Percentiles rank a stretch among this genome's conserved stretches.
phyloP scores from a whole-genome alignment of 1,140 invertebrate species.

The Amphibalanus amphitrite region DNA sequence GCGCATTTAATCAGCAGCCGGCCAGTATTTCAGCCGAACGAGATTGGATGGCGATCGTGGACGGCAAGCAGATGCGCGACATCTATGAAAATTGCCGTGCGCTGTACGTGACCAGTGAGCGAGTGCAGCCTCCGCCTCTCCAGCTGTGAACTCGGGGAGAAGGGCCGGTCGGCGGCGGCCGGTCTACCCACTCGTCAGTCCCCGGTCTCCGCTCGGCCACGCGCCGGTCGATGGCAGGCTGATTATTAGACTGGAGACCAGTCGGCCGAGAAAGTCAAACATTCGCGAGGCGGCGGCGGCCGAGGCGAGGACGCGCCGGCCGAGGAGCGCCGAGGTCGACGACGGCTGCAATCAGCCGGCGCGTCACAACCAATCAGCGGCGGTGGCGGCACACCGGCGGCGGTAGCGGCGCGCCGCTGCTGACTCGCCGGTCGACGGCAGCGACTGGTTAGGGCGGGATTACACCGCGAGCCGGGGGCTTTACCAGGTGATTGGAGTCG shows the following conservation, averaged over 20 bases:
- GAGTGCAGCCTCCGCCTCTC: neutral
- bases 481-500: too few relatives aligned
- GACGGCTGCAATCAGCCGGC: neutral
- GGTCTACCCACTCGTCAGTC: neutral
- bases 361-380: neutral
- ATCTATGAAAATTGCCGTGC: slow-evolving; percentile 1
- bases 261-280: neutral
- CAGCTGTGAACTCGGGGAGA: neutral
- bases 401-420: too few relatives aligned
- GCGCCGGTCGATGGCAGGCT: neutral
- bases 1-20: neutral
- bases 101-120: neutral
- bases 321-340: neutral
- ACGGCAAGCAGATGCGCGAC: neutral
- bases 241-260: neutral
- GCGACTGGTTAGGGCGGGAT: too few relatives aligned
- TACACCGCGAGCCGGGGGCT: too few relatives aligned
- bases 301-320: too few relatives aligned
- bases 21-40: neutral
- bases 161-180: neutral
- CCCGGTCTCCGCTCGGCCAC: too few relatives aligned
- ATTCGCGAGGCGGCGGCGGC: neutral
- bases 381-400: too few relatives aligned
- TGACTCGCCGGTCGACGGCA: too few relatives aligned
- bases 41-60: neutral